phyloP scores from a whole-genome alignment of 2,888 invertebrate genomes.

The Tetrapedia diversipes region DNA sequence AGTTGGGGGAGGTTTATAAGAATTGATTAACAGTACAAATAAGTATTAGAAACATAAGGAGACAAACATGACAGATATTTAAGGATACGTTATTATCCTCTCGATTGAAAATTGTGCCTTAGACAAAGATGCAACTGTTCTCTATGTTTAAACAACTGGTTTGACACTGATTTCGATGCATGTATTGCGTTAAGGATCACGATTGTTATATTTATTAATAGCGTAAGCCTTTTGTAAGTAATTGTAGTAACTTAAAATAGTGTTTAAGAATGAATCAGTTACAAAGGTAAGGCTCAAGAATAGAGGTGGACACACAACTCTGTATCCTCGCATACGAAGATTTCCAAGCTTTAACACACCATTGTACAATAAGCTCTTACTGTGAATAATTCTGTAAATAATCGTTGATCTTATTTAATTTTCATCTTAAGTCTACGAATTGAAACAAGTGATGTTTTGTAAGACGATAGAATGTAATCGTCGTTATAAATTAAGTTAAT shows the following conservation, averaged over 20 bases:
- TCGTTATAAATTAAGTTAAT: constrained; percentile 65
- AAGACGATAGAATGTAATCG: constrained; percentile 58
- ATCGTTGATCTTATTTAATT: constrained; percentile 57
- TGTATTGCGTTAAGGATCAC: constrained; percentile 25
- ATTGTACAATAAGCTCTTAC: constrained; percentile 44
- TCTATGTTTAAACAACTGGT: not conserved
- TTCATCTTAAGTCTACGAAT: constrained; percentile 34
- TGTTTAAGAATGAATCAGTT: not conserved
- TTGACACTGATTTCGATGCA: constrained; percentile 27
- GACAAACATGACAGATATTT: too few relatives aligned
- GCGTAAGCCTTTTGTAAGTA: not conserved
- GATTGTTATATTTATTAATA: constrained; percentile 38
- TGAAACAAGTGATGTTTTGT: constrained; percentile 44
- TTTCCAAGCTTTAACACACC: constrained; percentile 68
- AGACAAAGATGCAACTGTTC: not conserved
- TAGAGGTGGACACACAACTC: constrained; percentile 29
- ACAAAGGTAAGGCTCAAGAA: not conserved
- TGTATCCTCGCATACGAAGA: constrained; percentile 68
- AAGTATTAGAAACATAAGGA: not conserved
- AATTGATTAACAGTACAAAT: constrained; percentile 25
- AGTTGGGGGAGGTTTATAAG: too few relatives aligned
- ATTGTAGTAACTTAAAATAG: constrained; percentile 22
- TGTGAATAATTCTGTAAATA: constrained; percentile 75
- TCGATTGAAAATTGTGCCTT: constrained; percentile 41
- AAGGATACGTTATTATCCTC: not conserved